Evolutionary conservation across 2,888 invertebrate species (phyloP), one percentile per base, ranked within the genome.

Genomic region (Campaea margaritaria): DNA sequence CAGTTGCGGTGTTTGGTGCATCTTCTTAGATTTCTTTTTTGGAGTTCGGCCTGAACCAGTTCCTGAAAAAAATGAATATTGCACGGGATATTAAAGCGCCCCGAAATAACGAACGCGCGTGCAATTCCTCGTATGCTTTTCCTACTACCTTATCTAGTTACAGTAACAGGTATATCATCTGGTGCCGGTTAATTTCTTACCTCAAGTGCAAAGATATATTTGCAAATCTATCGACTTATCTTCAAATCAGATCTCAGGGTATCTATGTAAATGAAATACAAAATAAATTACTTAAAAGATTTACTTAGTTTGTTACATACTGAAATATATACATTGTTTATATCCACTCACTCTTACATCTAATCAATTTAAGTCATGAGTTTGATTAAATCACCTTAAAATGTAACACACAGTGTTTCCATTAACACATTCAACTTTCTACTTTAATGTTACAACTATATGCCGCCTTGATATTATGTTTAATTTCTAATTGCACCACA

Each of bases 311-410:
- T 78, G 82, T 88, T 89, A 86, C 90, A 89, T 90, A 87, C 81
- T 88, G 87, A 90, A 89, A 83, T 91, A 92, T 91, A 87, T 91
- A 91, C 89, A 91, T 85, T 86, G 85, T 89, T 88, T 83, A 81
- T 83, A 86, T 87, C 21, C 21, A 21, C 85, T 89, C 90, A 83
- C 80, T 83, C 89, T 89, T 90, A 89, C 64, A 81, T 80, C 89
- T 91, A 91, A 81, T 72, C 81, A 86, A 86, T 83, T 87, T 86
- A 88, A 89, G 86, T 89, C 87, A 88, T 89, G 89, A 89, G 87
- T 87, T 31, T 82, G 89, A 88, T 91, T 87, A 88, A 89, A 91
- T 89, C 91, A 90, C 77, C 85, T 85, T 86, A 85, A 59, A 85
- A 88, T 82, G 86, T 83, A 75, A 82, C 86, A 87, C 84, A 83